Conservation (phyloP, 2,113 vertebrate genomes). For the Parotia lawesii region DNA sequence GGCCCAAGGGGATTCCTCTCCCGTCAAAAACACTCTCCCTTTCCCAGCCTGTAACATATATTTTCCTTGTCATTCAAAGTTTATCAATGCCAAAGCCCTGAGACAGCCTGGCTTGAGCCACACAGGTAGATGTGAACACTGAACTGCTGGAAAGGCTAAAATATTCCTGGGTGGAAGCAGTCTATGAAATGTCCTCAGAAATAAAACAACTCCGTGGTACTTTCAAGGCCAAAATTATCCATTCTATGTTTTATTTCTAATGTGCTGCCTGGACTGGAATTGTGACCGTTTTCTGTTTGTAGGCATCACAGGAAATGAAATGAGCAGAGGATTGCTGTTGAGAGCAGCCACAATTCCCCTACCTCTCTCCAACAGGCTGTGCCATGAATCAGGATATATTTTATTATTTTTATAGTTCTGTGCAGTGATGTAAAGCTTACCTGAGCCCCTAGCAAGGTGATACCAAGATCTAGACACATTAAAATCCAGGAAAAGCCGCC, state of each 20-base stretch:
- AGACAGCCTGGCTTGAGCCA: background rate
- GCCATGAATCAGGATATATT: constrained; percentile 28
- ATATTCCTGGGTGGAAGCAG: background rate
- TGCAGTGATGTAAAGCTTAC: background rate
- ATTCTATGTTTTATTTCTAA: background rate
- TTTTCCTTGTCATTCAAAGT: background rate
- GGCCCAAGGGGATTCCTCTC: background rate
- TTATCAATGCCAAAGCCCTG: background rate
- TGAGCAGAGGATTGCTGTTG: background rate
- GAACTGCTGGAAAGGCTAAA: background rate
- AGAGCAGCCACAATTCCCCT: constrained; percentile 38
- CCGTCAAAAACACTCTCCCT: background rate
- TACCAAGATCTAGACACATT: background rate
- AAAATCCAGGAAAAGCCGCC: background rate
- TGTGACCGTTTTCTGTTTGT: background rate
- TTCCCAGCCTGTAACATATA: background rate
- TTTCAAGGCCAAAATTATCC: constrained; percentile 18
- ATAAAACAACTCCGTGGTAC: background rate
- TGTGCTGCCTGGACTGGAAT: background rate
- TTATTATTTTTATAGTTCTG: constrained; percentile 36
- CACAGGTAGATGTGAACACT: background rate
- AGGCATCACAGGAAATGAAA: constrained; percentile 19
- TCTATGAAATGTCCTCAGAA: background rate
- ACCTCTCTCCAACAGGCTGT: background rate
- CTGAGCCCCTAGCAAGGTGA: background rate